Percentiles rank a stretch among this genome's conserved stretches.
Evolutionary conservation across 2,113 vertebrate genomes (phyloP).

Genomic region (Danio rerio): DNA sequence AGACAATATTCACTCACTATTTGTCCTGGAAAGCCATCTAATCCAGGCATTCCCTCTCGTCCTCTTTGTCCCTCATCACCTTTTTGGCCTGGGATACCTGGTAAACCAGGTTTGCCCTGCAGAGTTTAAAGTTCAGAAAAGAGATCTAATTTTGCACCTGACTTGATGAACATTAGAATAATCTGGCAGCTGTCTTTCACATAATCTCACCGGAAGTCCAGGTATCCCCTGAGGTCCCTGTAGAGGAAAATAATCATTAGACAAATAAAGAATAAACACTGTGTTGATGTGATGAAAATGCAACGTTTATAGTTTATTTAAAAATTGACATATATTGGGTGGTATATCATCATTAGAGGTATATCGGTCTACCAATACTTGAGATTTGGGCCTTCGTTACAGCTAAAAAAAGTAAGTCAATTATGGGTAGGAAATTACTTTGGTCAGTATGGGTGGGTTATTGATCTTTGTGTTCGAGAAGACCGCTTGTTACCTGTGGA

Average conservation of each 20-base stretch:
- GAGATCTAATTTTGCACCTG: background rate
- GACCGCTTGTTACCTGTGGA: slow-evolving; percentile 76
- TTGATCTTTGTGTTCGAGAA: no score
- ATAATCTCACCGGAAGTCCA: slow-evolving; percentile 71
- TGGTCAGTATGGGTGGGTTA: background rate
- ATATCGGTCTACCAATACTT: no score
- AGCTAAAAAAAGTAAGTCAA: no score
- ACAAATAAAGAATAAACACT: background rate
- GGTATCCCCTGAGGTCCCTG: slow-evolving; percentile 74
- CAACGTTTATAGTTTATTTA: background rate
- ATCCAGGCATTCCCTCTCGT: slow-evolving; percentile 79
- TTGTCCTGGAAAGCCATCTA: slow-evolving; percentile 80
- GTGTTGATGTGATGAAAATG: background rate
- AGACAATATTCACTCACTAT: slow-evolving; percentile 66
- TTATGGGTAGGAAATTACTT: background rate
- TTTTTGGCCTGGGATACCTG: slow-evolving; percentile 71
- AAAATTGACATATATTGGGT: background rate
- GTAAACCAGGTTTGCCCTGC: slow-evolving; percentile 73
- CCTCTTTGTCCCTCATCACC: slow-evolving; percentile 77
- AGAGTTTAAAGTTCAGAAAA: background rate
- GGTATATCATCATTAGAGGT: no score
- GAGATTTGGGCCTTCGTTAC: no score
- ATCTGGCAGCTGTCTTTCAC: background rate
- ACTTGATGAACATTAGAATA: background rate
- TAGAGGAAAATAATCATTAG: slow-evolving; percentile 33